phyloP scores from a whole-genome alignment of 2,113 vertebrate species.

The Fukomys damarensis region DNA sequence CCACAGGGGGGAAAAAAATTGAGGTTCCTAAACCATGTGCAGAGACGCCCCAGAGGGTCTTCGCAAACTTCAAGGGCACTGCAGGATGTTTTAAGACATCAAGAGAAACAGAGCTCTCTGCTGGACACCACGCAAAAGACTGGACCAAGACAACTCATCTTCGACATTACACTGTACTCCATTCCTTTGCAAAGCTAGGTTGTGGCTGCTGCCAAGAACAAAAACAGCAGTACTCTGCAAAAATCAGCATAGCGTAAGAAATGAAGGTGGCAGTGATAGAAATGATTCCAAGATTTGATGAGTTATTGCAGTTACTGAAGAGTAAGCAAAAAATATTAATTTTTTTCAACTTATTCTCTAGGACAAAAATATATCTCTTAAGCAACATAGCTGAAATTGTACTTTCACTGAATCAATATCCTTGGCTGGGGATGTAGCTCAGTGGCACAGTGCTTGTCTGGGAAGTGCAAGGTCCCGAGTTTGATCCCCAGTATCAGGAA shows the following conservation, averaged over 20 bases:
- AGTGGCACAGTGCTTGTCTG: no score
- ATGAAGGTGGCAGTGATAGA: not conserved
- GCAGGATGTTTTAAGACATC: not conserved
- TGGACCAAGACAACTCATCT: not conserved
- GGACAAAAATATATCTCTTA: conserved; percentile 6
- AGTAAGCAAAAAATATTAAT: not conserved
- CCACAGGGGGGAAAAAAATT: not conserved
- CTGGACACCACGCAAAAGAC: not conserved
- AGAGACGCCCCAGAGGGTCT: not conserved
- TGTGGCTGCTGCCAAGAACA: not conserved
- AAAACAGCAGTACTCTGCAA: not conserved
- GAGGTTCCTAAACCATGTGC: not conserved
- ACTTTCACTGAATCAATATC: not conserved
- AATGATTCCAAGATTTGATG: not conserved
- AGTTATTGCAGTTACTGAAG: not conserved
- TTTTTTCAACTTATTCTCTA: not conserved
- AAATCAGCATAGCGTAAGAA: not conserved
- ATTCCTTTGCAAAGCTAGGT: not conserved
- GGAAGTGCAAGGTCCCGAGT: no score
- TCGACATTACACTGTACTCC: not conserved
- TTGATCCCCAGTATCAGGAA: no score
- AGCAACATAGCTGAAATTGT: not conserved
- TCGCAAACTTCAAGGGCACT: not conserved
- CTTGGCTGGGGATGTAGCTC: no score
- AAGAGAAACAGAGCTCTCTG: not conserved